These are phyloP conservation scores for Psylliodes chrysocephalus DNA, from an alignment of 2,888 invertebrate genomes.

Conservation along the genomic window DNA sequence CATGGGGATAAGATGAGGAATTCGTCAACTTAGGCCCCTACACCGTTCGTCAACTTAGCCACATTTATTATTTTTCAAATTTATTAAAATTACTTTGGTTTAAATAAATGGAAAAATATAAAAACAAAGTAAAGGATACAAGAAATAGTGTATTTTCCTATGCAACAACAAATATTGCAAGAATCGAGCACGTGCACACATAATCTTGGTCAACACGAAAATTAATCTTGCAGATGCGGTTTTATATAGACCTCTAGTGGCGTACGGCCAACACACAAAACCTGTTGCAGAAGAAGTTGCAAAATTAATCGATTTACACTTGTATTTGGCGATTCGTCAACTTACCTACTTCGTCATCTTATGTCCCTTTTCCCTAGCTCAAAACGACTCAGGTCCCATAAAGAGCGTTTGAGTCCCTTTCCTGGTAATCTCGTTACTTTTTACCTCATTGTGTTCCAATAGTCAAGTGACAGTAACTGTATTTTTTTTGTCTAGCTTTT, in stretches of 20 bases:
- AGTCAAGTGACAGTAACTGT: too few species aligned
- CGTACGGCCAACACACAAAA: slow-evolving; percentile 8
- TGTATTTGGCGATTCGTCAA: slow-evolving; percentile 16
- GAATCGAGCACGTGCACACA: slow-evolving; percentile 12
- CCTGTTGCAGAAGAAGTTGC: slow-evolving; percentile 8
- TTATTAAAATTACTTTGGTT: slow-evolving; percentile 9
- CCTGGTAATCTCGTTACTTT: too few species aligned
- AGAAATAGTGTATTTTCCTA: neutral
- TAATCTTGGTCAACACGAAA: slow-evolving; percentile 8
- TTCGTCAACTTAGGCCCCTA: slow-evolving; percentile 4
- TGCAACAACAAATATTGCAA: neutral
- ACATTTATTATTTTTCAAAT: slow-evolving; percentile 6
- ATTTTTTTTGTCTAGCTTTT: too few species aligned
- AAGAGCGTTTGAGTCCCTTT: too few species aligned
- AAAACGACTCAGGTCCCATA: too few species aligned
- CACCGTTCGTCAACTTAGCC: slow-evolving; percentile 7
- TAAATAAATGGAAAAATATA: neutral
- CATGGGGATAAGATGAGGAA: slow-evolving; percentile 14
- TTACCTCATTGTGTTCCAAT: too few species aligned
- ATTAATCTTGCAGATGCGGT: slow-evolving; percentile 4
- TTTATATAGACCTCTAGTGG: slow-evolving; percentile 6
- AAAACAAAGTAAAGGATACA: neutral
- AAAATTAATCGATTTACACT: slow-evolving; percentile 7
- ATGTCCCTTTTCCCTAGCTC: neutral
- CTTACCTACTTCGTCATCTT: slow-evolving; percentile 9